These are phyloP conservation scores for Diabrotica virgifera DNA, from an alignment of 1,140 invertebrate genomes.

Conservation along the genomic window DNA sequence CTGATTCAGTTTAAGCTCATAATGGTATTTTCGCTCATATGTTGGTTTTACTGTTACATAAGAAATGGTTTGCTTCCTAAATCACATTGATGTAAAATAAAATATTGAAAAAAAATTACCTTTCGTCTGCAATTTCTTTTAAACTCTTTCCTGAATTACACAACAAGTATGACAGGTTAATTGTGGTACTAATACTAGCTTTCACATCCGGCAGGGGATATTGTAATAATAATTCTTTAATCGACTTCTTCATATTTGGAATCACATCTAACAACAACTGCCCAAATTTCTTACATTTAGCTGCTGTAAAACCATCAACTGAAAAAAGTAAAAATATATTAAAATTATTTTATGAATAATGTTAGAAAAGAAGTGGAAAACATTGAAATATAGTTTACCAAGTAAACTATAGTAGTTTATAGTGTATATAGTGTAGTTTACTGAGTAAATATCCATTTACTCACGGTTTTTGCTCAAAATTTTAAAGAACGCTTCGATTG, in stretches of 20 bases:
- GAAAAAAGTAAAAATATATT: constrained; percentile 25
- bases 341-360: too few relatives aligned
- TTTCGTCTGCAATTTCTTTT: constrained; percentile 27
- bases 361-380: too few relatives aligned
- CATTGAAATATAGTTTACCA: too few relatives aligned
- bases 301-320: constrained; percentile 59
- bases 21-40: background rate
- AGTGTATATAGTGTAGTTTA: too few relatives aligned
- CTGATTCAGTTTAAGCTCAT: background rate
- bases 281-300: constrained; percentile 60
- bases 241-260: constrained; percentile 15
- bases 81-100: constrained; percentile 1
- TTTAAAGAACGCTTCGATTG: too few relatives aligned
- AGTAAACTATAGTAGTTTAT: too few relatives aligned
- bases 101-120: constrained; percentile 18
- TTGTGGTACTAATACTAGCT: constrained; percentile 8
- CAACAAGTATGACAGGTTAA: constrained; percentile 19
- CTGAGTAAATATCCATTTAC: too few relatives aligned
- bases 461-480: too few relatives aligned
- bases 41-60: background rate
- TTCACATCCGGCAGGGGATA: constrained; percentile 26
- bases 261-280: constrained; percentile 40
- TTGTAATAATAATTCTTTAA: constrained; percentile 26
- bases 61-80: constrained; percentile 5
- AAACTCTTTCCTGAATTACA: constrained; percentile 22